Base-by-base conservation (phyloP, 2,113 vertebrate genomes). In the Varanus komodoensis region DNA sequence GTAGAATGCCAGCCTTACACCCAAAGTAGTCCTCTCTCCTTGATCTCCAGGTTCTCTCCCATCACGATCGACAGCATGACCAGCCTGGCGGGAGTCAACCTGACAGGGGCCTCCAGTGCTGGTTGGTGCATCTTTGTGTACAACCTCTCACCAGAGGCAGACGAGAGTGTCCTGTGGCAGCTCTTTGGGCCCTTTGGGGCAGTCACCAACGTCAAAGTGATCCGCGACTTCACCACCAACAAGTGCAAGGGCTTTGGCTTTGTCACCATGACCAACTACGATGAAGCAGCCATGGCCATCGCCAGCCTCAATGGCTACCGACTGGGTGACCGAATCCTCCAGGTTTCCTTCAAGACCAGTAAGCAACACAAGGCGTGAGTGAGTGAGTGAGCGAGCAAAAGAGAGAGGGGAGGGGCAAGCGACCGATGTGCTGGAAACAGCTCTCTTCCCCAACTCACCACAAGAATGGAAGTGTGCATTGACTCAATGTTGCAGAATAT, bases 101-200 rank as follows among this genome's bases (percentile, higher is more conserved):
- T 98, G 75, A 98, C 98, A 0, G 97, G 98, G 50, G 94, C 93
- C 88, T 93, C 95, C 9, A 57, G 97, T 1, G 96, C 98, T 0
- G 99, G 98, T 89, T 99, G 99, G 99, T 99, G 99, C 97, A 99
- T 99, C 98, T 99, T 99, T 71, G 98, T 99, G 92, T 99, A 99
- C 98, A 99, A 99, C 98, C 97, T 99, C 93, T 99, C 98, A 0
- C 99, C 99, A 0, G 99, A 99, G 95, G 98, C 99, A 0, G 99
- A 99, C 14, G 99, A 99, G 96, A 99, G 99, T 0, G 99, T 99
- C 95, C 98, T 99, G 95, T 99, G 99, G 99, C 99, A 99, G 98
- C 98, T 99, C 96, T 99, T 99, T 0, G 99, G 99, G 29, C 99
- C 99, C n/a, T 99, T 99, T 0, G 99, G 99, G 0, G 99, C 99